Conservation (phyloP, 2,888 invertebrate genomes). For the Euzophera pinguis region DNA sequence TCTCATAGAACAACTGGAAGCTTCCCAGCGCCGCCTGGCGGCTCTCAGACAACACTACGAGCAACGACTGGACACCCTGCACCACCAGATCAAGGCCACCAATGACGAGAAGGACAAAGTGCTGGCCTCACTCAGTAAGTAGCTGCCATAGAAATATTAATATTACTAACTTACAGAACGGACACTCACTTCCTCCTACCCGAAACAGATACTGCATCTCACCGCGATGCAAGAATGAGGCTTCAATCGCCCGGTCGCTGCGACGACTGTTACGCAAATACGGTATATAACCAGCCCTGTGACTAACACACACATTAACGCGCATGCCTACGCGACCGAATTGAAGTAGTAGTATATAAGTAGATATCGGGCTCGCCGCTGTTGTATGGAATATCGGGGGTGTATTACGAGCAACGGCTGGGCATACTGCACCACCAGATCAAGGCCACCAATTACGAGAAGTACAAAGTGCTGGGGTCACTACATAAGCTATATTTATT, state of each 20-base stretch:
- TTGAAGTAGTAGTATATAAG: too few relatives aligned
- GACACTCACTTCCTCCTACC: too few relatives aligned
- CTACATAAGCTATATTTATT: constrained; percentile 64
- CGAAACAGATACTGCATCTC: neutral
- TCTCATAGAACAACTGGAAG: constrained; percentile 95
- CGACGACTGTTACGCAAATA: too few relatives aligned
- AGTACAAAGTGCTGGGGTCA: constrained; percentile 91
- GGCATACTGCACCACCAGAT: constrained; percentile 91
- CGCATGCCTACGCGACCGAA: too few relatives aligned
- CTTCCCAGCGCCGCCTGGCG: constrained; percentile 91
- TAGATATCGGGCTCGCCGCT: too few relatives aligned
- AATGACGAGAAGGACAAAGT: constrained; percentile 95
- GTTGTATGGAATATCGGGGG: too few relatives aligned
- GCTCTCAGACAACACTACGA: constrained; percentile 95
- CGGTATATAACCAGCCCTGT: too few relatives aligned
- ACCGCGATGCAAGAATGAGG: neutral
- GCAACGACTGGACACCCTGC: constrained; percentile 90
- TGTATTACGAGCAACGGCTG: constrained; percentile 97
- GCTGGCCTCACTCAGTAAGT: constrained; percentile 79
- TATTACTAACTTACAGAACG: too few relatives aligned
- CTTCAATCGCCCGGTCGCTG: too few relatives aligned
- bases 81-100: constrained; percentile 91
- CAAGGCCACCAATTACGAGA: constrained; percentile 92
- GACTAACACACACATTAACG: too few relatives aligned
- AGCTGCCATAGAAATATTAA: neutral